Evolutionary conservation across 2,113 vertebrate genomes (phyloP).

Genomic region (Mus musculus): GRCm39 chr3:147805501-147806000

Average conservation of each 20-base stretch:
- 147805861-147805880: not conserved
- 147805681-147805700: not conserved
- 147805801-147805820: not conserved
- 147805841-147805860: not conserved
- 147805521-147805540: not conserved
- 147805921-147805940: constrained; percentile 14
- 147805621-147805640: not conserved
- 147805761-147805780: not conserved
- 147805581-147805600: not conserved
- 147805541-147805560: not conserved
- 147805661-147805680: not conserved
- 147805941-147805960: constrained; percentile 13
- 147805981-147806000: constrained; percentile 28
- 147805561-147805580: not conserved
- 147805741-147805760: not conserved
- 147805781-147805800: not conserved
- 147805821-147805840: not conserved
- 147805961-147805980: not conserved
- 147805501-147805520: not conserved
- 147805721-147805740: not conserved
- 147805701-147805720: not conserved
- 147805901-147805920: not conserved
- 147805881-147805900: not conserved
- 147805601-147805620: not conserved
- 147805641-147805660: not conserved